These are phyloP conservation scores for Anarrhichthys ocellatus DNA, from an alignment of 2,113 vertebrate species.

Conservation along the genomic window DNA sequence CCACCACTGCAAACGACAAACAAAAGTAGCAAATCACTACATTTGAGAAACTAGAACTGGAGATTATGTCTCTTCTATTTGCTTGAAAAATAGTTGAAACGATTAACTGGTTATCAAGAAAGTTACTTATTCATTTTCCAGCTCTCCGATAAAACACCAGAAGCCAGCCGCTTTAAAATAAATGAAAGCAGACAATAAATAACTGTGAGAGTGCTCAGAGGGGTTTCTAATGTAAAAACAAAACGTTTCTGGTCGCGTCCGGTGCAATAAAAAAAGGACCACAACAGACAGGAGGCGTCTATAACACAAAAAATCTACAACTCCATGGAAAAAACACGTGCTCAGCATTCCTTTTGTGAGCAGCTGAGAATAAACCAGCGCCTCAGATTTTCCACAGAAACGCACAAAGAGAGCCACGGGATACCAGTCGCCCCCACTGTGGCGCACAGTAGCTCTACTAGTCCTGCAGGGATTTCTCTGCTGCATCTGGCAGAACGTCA, in stretches of 20 bases:
- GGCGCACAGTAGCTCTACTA: constrained; percentile 28
- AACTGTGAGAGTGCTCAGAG: constrained; percentile 8
- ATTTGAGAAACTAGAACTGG: background rate
- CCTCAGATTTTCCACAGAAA: constrained; percentile 65
- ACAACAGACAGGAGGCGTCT: constrained; percentile 51
- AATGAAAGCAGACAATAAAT: constrained; percentile 37
- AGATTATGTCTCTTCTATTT: background rate
- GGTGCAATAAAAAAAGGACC: constrained; percentile 56
- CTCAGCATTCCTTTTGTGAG: constrained; percentile 44
- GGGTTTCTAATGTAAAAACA: constrained; percentile 35
- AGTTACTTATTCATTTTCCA: background rate
- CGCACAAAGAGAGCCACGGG: constrained; percentile 54
- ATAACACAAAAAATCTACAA: constrained; percentile 56
- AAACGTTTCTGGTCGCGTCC: constrained; percentile 33
- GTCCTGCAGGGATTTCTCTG: constrained; percentile 22
- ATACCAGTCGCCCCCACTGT: constrained; percentile 46
- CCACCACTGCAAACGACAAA: background rate
- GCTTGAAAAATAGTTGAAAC: background rate
- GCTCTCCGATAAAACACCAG: background rate
- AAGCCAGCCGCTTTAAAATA: background rate
- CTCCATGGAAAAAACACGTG: constrained; percentile 64
- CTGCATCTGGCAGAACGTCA: constrained; percentile 62
- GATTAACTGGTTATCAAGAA: background rate
- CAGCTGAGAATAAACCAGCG: constrained; percentile 60
- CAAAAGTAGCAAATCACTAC: background rate